Percentiles rank a stretch among this genome's conserved stretches.
Evolutionary conservation across 2,888 invertebrate genomes (phyloP).

Genomic region (Lottia gigantea): DNA sequence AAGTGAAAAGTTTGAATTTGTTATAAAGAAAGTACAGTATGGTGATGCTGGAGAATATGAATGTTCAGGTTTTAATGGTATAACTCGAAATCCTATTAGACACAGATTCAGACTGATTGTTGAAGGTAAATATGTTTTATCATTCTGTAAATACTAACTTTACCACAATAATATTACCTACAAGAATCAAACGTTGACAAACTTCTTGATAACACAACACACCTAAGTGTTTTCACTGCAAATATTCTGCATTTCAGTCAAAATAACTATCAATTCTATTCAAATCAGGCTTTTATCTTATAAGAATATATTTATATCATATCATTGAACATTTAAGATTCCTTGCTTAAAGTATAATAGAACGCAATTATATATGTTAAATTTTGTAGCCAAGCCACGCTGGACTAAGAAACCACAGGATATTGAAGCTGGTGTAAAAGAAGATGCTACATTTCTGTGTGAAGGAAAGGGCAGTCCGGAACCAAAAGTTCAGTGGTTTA

Average conservation of each 20-base stretch:
- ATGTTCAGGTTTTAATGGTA: conserved; percentile 74
- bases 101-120: conserved; percentile 65
- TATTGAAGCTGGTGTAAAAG: conserved; percentile 89
- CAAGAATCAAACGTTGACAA: too few relatives aligned
- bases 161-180: too few relatives aligned
- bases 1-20: conserved; percentile 92
- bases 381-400: conserved; percentile 76
- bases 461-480: conserved; percentile 89
- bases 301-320: too few relatives aligned
- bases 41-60: conserved; percentile 92
- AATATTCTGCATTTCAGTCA: too few relatives aligned
- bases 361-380: not conserved
- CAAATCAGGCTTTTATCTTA: too few relatives aligned
- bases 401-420: conserved; percentile 90
- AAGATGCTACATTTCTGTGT: conserved; percentile 87
- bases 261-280: too few relatives aligned
- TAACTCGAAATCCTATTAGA: conserved; percentile 46
- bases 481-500: conserved; percentile 92
- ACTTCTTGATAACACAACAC: not conserved
- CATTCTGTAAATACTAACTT: not conserved
- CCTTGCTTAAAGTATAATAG: not conserved
- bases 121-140: conserved; percentile 58
- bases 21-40: conserved; percentile 49
- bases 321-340: too few relatives aligned
- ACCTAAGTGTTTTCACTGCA: too few relatives aligned